These are phyloP conservation scores for Thera britannica DNA, from an alignment of 2,888 invertebrate genomes.

Conservation along the genomic window DNA sequence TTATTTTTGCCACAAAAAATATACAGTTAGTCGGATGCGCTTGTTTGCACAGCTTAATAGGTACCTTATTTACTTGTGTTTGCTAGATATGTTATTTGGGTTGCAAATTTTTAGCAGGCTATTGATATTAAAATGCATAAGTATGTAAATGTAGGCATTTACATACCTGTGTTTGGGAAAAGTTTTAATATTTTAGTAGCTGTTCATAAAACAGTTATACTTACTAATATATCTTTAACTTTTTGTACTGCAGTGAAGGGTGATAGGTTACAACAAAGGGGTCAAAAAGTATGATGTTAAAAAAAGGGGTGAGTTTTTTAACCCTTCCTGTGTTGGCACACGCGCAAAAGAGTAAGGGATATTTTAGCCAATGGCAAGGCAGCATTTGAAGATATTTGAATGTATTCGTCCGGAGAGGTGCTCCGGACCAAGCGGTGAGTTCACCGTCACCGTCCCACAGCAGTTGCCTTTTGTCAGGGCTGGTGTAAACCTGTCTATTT, in stretches of 20 bases:
- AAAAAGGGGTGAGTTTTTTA: slow-evolving; percentile 76
- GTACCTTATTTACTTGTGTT: no score
- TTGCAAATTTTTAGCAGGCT: neutral
- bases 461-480: slow-evolving; percentile 63
- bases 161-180: neutral
- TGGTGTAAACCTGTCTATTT: slow-evolving; percentile 54
- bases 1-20: neutral
- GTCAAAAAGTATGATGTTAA: slow-evolving; percentile 63
- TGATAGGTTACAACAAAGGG: slow-evolving; percentile 51
- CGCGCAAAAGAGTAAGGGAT: slow-evolving; percentile 76
- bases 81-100: neutral
- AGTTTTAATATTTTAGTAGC: no score
- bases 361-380: slow-evolving; percentile 74
- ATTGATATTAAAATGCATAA: no score
- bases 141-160: no score
- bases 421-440: slow-evolving; percentile 53
- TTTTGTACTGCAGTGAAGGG: slow-evolving; percentile 38
- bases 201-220: neutral
- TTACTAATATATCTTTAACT: neutral
- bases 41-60: neutral
- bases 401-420: slow-evolving; percentile 65
- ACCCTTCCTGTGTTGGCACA: slow-evolving; percentile 83
- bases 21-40: neutral
- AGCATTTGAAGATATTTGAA: slow-evolving; percentile 66
- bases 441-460: slow-evolving; percentile 50